These are phyloP conservation scores for Coregonus ussuriensis DNA, from an alignment of 2,797 vertebrate species.

Conservation along the genomic window DNA sequence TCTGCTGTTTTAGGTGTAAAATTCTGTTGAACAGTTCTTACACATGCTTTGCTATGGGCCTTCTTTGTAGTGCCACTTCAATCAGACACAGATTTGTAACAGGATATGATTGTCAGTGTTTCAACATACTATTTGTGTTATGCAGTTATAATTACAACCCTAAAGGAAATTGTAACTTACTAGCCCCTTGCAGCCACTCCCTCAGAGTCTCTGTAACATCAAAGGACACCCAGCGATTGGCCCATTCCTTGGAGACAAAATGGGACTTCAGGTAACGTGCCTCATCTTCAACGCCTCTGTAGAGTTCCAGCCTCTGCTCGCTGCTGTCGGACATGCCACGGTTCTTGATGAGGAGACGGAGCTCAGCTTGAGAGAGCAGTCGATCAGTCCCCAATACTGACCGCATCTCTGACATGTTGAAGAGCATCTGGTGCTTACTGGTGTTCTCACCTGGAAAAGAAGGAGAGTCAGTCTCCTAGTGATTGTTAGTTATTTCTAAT, in stretches of 20 bases:
- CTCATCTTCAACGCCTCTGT: constrained; percentile 39
- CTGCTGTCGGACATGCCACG: fast-evolving
- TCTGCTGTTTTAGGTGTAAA: background rate
- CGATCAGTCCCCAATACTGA: constrained; percentile 33
- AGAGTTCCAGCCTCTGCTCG: constrained; percentile 75
- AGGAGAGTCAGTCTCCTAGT: background rate
- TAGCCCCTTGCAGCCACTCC: constrained; percentile 66
- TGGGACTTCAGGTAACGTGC: constrained; percentile 67
- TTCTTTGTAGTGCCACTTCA: background rate
- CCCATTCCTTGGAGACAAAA: constrained; percentile 50
- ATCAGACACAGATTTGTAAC: background rate
- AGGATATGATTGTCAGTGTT: background rate
- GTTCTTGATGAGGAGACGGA: constrained; percentile 67
- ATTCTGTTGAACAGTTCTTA: background rate
- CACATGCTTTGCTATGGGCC: background rate
- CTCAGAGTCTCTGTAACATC: constrained; percentile 75
- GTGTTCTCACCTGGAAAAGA: constrained; percentile 18
- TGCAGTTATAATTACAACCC: background rate
- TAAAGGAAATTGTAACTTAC: constrained; percentile 52
- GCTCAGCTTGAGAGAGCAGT: constrained; percentile 72
- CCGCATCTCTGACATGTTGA: constrained; percentile 66
- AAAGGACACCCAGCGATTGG: constrained; percentile 74
- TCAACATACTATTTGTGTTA: background rate
- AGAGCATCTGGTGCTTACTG: constrained; percentile 46
- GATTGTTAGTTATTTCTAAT: background rate